Percentiles rank a stretch among this genome's conserved stretches.
Evolutionary conservation across 2,113 vertebrate species (phyloP).

Genomic region (Lutjanus erythropterus): DNA sequence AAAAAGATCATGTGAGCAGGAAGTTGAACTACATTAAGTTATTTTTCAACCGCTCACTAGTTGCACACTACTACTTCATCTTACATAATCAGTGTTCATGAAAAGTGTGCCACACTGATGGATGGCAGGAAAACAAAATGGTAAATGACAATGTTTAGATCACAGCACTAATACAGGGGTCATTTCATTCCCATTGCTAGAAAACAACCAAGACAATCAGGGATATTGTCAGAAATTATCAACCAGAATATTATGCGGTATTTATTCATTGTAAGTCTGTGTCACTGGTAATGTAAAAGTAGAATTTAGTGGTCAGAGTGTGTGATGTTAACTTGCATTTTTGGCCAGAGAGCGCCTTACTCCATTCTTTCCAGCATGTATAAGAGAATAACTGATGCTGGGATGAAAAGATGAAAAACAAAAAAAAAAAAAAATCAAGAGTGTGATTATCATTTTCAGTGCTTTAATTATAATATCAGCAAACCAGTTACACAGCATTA

Average conservation of each 20-base stretch:
- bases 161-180: conserved; percentile 62
- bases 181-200: conserved; percentile 60
- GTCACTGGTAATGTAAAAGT: conserved; percentile 79
- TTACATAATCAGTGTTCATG: conserved; percentile 53
- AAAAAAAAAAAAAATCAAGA: conserved; percentile 45
- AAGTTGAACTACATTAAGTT: conserved; percentile 34
- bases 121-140: conserved; percentile 42
- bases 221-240: conserved; percentile 82
- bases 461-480: conserved; percentile 60
- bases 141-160: conserved; percentile 66
- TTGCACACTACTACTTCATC: conserved; percentile 62
- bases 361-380: conserved; percentile 67
- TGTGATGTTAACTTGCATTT: conserved; percentile 77
- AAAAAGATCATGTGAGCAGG: conserved; percentile 32
- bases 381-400: conserved; percentile 60
- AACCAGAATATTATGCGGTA: conserved; percentile 75
- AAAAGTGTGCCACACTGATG: conserved; percentile 62
- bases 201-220: conserved; percentile 82
- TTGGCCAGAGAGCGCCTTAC: conserved; percentile 84
- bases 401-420: conserved; percentile 53
- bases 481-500: conserved; percentile 44
- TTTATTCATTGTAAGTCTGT: conserved; percentile 82
- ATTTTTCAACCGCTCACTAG: conserved; percentile 54
- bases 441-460: conserved; percentile 63
- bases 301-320: conserved; percentile 80